Percentiles rank a stretch among this genome's conserved stretches.
These are phyloP conservation scores for Timema cristinae DNA, from an alignment of 2,888 invertebrate species.

Conservation along the genomic window DNA sequence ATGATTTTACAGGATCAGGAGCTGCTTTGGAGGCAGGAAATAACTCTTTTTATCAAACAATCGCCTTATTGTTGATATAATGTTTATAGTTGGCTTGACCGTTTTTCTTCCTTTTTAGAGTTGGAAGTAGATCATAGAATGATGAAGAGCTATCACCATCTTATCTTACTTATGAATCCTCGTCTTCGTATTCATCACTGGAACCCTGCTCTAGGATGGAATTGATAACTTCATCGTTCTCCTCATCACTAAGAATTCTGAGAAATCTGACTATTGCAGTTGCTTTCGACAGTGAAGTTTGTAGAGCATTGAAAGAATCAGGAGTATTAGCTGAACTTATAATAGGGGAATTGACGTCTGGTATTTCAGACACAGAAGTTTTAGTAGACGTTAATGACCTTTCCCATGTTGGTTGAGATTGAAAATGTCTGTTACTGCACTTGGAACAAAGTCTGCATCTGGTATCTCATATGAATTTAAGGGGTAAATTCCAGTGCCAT, in stretches of 20 bases:
- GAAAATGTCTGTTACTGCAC: no score
- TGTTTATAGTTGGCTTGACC: not conserved
- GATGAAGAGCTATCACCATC: no score
- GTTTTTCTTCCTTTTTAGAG: not conserved
- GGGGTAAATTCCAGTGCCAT: no score
- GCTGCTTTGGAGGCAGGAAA: not conserved
- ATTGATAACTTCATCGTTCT: not conserved
- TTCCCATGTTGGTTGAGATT: no score
- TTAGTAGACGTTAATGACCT: no score
- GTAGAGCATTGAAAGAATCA: not conserved
- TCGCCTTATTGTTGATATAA: conserved; percentile 4
- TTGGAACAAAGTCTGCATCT: no score
- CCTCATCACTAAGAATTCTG: conserved; percentile 5
- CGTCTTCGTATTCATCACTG: not conserved
- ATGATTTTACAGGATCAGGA: no score
- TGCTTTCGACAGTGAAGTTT: not conserved
- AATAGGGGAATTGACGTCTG: no score
- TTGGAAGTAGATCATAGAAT: not conserved
- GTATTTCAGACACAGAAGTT: no score
- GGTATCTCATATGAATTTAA: no score
- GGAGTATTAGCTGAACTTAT: not conserved
- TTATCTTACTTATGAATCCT: not conserved
- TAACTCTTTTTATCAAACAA: not conserved
- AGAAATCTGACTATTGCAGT: not conserved
- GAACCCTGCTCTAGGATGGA: not conserved